Base-by-base conservation (phyloP, 1,140 invertebrate species). In the Calephelis nemesis region DNA sequence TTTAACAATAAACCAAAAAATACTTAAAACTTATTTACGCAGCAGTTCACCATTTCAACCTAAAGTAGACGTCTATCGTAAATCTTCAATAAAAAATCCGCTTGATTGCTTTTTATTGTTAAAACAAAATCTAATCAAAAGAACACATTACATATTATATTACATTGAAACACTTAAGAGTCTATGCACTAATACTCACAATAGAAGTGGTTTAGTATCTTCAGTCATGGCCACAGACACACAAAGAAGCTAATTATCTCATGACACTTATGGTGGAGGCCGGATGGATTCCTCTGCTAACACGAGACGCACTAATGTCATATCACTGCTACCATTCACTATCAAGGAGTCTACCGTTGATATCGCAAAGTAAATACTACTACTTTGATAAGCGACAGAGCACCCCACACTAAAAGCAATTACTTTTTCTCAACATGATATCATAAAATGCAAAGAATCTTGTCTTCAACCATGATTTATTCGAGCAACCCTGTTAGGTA, bases 201-300 rank as follows among this genome's bases (percentile, higher is more conserved):
- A 71, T n/a, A 87, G 72, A 71, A 87, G 75, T 8, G 84, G 83
- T 30, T 85, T 85, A 8, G 66, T 70, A 49, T 85, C 82, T 63
- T 84, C 82, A 52, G 70, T 74, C 83, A 84, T 85, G 65, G 65
- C 77, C 8, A 63, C 58, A 60, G 58, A 60, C 58, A 40, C 58
- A 60, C 39, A 60, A 58, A 60, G 30, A 60, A 60, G 58, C 39
- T 10, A 60, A 4, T 60, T 60, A 60, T 60, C 58, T 60, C 58
- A 60, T 60, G 58, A 60, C 30, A 60, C 58, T 60, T 39, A 39
- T 60, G 30, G 12, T 60, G 30, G 54, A 60, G 54, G 54, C 54
- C 54, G 52, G 54, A n/a, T 60, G 54, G 30, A 60, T 40, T 39
- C 54, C 5, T 15, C 39, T 12, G 30, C 54, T 60, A 60, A 60